Conservation (phyloP, 2,113 vertebrate species). For the Pseudopodoces humilis region DNA sequence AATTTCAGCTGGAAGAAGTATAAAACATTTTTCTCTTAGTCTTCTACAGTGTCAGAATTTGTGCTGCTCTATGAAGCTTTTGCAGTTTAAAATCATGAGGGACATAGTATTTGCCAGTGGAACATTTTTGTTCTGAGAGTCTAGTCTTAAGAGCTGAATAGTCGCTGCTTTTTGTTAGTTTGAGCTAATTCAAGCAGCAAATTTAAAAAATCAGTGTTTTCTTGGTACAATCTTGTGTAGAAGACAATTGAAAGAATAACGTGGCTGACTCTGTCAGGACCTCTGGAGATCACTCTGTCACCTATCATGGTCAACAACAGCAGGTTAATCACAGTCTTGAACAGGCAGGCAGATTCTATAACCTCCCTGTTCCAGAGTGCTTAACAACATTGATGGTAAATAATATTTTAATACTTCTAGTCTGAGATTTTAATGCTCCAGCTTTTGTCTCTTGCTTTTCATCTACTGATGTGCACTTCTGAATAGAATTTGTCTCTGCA, state of each 20-base stretch:
- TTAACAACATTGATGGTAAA: neutral
- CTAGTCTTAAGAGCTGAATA: neutral
- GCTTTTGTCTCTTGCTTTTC: neutral
- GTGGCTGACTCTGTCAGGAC: neutral
- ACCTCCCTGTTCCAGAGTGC: neutral
- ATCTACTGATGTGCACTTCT: neutral
- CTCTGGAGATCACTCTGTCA: neutral
- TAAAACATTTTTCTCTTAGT: neutral
- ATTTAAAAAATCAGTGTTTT: neutral
- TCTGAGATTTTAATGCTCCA: neutral
- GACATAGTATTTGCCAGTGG: neutral
- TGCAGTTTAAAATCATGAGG: neutral
- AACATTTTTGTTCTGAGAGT: neutral
- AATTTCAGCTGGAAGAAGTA: neutral
- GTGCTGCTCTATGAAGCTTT: neutral
- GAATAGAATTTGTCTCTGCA: neutral
- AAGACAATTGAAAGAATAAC: neutral
- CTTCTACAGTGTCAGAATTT: neutral
- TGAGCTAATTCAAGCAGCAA: neutral
- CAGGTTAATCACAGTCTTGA: neutral
- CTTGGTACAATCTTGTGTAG: neutral
- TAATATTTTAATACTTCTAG: neutral
- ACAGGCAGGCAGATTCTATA: neutral
- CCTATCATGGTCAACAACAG: neutral
- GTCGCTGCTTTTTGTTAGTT: neutral